Evolutionary conservation across 2,888 invertebrate species (phyloP), one percentile per base, ranked within the genome.

Genomic region (Lepas anatifera): DNA sequence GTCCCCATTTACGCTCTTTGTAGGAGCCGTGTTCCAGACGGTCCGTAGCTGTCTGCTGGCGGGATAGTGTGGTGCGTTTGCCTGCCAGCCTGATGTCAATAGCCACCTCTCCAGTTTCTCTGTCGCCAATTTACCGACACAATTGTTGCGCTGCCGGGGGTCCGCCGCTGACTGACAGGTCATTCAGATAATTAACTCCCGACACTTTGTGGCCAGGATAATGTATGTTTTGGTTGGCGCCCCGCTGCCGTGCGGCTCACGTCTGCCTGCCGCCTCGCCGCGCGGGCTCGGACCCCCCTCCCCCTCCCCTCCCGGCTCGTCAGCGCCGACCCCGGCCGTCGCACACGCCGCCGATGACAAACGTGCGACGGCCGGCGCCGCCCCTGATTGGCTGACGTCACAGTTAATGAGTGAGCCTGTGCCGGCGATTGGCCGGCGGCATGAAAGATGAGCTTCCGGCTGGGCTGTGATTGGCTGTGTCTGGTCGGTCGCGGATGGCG

Each of bases 361-460:
- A 58, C 58, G 58, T 16, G 32, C 32, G 10, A 32, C 22, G 58
- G 58, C 8, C 35, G 35, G 35, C 3, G 32, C 32, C 32, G 18
- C 32, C 58, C 16, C 58, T 58, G 58, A 58, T 58, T 58, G 58
- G 58, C 58, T 58, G 58, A 58, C 58, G 58, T 58, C 58, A 58
- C 58, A 10, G 32, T 58, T 58, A 58, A 58, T 58, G 58, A 58
- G 58, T 32, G 58, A 32, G 58, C 58, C 25, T 32, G 58, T 22
- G 58, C 32, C 58, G 58, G 32, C 16, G 35, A 58, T 58, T 58
- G 58, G 58, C 58, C 58, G 58, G 18, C 58, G 58, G 32, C 35
- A 58, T 58, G 58, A 58, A 32, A 13, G 58, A 58, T 35, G 58
- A 32, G 32, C 58, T 32, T 32, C 58, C 22, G 58, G 18, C 22